These are phyloP conservation scores for Stigmatopora nigra DNA, from an alignment of 2,113 vertebrate genomes.

Conservation along the genomic window DNA sequence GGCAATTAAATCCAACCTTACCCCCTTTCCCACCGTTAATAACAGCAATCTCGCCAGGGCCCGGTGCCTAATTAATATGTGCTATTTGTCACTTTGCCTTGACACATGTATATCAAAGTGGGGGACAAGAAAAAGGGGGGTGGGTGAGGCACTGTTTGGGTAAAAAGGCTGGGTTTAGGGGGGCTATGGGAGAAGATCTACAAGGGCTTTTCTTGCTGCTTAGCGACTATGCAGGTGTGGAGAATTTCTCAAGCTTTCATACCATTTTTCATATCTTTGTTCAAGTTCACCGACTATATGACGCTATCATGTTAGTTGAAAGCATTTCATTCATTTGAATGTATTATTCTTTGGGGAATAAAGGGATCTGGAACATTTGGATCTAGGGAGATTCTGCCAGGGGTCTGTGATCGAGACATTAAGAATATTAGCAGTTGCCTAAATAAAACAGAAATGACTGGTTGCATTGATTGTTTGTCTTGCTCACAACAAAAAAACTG, in stretches of 20 bases:
- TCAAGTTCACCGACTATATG: neutral
- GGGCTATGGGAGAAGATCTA: constrained; percentile 53
- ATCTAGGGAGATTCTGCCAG: neutral
- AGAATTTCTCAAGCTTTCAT: neutral
- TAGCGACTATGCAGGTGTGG: constrained; percentile 3
- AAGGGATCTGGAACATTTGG: neutral
- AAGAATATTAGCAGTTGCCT: no score
- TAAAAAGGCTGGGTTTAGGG: constrained; percentile 3
- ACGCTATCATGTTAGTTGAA: neutral
- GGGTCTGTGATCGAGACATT: no score
- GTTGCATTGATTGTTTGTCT: no score
- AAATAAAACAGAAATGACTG: no score
- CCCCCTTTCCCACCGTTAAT: constrained; percentile 89
- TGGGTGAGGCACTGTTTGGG: constrained; percentile 47
- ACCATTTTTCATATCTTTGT: neutral
- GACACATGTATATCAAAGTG: constrained; percentile 97
- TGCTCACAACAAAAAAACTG: neutral
- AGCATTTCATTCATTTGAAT: neutral
- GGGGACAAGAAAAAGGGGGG: constrained; percentile 58
- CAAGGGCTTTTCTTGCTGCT: constrained; percentile 36
- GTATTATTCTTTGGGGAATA: neutral
- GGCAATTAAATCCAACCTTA: constrained; percentile 99
- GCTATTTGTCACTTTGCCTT: constrained; percentile 99
- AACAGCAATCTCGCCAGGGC: constrained; percentile 98
- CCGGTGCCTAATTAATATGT: constrained; percentile 99